Evolutionary conservation across 2,888 invertebrate genomes (phyloP), one percentile per base, ranked within the genome.

Genomic region (Andrena flavipes): DNA sequence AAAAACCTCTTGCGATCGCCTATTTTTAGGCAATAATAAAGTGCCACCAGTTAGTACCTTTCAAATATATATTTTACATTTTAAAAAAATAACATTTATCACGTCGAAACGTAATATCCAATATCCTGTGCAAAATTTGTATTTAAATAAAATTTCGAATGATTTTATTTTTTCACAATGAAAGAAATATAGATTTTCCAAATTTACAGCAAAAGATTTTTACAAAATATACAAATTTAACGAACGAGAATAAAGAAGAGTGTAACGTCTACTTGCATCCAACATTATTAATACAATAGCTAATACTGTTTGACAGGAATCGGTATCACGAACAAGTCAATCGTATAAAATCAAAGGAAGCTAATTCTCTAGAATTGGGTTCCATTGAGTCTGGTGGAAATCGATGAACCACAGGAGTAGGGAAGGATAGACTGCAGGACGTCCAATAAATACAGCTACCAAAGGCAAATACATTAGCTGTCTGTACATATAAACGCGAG

Each of bases 341-440:
- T 59, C 59, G 80, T 29, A 13, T 35, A 35, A 70, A 86, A 81
- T 81, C 75, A 62, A 72, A 84, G 48, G 64, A 63, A 74, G 84
- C 74, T 76, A 86, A 76, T 85, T 72, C 84, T 30, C 70, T 13
- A 64, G 63, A 76, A 80, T 65, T 76, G 84, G 72, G 69, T 84
- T 70, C 62, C 86, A 85, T 85, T 86, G 85, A 85, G 84, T 81
- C 86, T 51, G 81, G 63, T 33, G 81, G 80, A 84, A 85, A 76
- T 86, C 85, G 84, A 85, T 86, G 84, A 84, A 85, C 86, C 73
- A 59, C 60, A 59, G 49, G 51, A 49, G 79, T 65, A 63, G 69
- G 73, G 29, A 68, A 82, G 54, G 68, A 65, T 72, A 42, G 75
- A 70, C 60, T 63, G 62, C 26, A 42, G 64, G 65, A 59, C 54